These are phyloP conservation scores for Ecliptopera silaceata DNA, from an alignment of 2,888 invertebrate species.

Conservation along the genomic window DNA sequence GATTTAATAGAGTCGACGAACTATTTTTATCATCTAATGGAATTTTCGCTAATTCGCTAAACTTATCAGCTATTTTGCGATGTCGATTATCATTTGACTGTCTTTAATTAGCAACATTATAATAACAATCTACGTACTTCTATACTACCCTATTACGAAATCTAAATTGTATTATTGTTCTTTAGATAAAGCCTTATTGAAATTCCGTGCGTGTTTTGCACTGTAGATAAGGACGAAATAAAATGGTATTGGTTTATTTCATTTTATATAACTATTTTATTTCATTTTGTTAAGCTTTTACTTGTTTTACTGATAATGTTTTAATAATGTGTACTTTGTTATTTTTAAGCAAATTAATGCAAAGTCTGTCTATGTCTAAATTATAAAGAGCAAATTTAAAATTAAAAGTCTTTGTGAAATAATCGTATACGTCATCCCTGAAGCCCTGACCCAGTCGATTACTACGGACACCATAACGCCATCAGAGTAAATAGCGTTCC, in stretches of 20 bases:
- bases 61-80: constrained; percentile 1
- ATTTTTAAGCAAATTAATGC: too few relatives aligned
- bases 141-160: background rate
- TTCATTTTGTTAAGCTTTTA: too few relatives aligned
- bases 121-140: background rate
- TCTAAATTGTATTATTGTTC: constrained; percentile 1
- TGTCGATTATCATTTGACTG: constrained; percentile 7
- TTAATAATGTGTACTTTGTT: too few relatives aligned
- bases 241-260: too few relatives aligned
- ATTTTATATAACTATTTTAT: too few relatives aligned
- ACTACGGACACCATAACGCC: constrained; percentile 50
- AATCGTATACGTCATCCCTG: constrained; percentile 34
- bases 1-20: background rate
- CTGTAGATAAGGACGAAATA: background rate
- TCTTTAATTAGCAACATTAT: background rate
- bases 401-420: background rate
- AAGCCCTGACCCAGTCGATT: constrained; percentile 47
- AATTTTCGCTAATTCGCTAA: background rate
- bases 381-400: background rate
- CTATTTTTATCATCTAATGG: constrained; percentile 2
- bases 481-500: constrained; percentile 52
- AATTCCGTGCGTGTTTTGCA: background rate
- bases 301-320: too few relatives aligned
- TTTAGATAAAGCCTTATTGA: background rate
- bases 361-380: too few relatives aligned